Evolutionary conservation across 2,797 vertebrate genomes (phyloP).

Genomic region (Hippocampus kuda): DNA sequence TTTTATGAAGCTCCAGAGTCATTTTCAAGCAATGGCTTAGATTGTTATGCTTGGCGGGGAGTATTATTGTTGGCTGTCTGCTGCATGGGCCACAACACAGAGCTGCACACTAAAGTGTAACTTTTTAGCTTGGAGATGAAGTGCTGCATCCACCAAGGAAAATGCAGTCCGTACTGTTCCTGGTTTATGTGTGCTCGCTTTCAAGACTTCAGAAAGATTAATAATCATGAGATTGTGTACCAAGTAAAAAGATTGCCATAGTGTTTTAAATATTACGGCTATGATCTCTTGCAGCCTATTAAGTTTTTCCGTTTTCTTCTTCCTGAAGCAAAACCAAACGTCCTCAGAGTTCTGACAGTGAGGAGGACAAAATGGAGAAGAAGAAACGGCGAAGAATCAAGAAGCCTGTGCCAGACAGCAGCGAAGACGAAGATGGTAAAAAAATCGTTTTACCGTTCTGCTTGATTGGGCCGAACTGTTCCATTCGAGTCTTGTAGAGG

Average conservation of each 20-base stretch:
- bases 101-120: no score
- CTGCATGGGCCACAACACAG: no score
- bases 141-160: no score
- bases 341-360: constrained; percentile 64
- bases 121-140: no score
- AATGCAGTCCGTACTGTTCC: no score
- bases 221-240: neutral
- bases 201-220: no score
- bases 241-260: neutral
- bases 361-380: constrained; percentile 72
- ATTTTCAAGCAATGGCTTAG: no score
- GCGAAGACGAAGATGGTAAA: constrained; percentile 80
- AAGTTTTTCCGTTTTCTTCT: neutral
- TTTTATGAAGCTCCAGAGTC: no score
- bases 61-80: no score
- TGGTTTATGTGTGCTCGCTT: no score
- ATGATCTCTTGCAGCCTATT: no score
- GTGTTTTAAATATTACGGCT: neutral
- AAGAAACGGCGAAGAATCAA: constrained; percentile 84
- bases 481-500: neutral
- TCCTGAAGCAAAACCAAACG: constrained; percentile 70
- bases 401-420: constrained; percentile 80
- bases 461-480: neutral
- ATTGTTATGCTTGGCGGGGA: no score
- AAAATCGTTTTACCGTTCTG: neutral